Conservation (phyloP, 2,888 invertebrate genomes). For the Trisateles emortualis region DNA sequence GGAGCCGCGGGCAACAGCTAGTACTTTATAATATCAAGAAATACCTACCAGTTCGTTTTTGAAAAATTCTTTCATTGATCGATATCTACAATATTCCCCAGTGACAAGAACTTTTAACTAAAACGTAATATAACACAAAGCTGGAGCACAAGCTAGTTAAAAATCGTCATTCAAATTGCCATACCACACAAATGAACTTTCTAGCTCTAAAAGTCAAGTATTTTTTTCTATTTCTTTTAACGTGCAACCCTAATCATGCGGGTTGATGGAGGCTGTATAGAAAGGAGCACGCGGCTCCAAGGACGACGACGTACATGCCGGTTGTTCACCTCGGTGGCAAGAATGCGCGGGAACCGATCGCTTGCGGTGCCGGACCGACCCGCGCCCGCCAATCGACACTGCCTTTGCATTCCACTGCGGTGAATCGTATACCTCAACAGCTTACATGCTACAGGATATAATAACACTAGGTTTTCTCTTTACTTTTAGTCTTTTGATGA, state of each 20-base stretch:
- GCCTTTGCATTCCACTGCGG: conserved; percentile 46
- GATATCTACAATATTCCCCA: too few relatives aligned
- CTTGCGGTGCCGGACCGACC: conserved; percentile 68
- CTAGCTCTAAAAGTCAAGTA: too few relatives aligned
- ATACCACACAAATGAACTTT: too few relatives aligned
- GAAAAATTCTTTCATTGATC: too few relatives aligned
- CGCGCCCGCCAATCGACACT: conserved; percentile 47
- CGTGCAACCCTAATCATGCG: background rate
- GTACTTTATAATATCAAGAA: too few relatives aligned
- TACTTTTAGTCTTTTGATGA: too few relatives aligned
- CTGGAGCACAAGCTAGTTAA: too few relatives aligned
- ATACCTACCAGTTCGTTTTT: too few relatives aligned
- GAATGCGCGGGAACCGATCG: conserved; percentile 72
- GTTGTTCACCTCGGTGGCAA: conserved; percentile 80
- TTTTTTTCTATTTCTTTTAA: background rate
- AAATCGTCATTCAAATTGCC: too few relatives aligned
- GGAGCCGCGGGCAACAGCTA: too few relatives aligned
- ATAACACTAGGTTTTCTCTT: background rate
- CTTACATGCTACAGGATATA: conserved; percentile 15
- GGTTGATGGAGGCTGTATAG: conserved; percentile 64
- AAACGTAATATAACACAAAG: too few relatives aligned
- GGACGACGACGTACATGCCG: conserved; percentile 78
- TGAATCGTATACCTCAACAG: conserved; percentile 44
- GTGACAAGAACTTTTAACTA: too few relatives aligned
- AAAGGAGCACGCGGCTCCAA: conserved; percentile 77